Evolutionary conservation across 2,797 vertebrate genomes (phyloP), one percentile per base, ranked within the genome.

Genomic region (Labroides dimidiatus): DNA sequence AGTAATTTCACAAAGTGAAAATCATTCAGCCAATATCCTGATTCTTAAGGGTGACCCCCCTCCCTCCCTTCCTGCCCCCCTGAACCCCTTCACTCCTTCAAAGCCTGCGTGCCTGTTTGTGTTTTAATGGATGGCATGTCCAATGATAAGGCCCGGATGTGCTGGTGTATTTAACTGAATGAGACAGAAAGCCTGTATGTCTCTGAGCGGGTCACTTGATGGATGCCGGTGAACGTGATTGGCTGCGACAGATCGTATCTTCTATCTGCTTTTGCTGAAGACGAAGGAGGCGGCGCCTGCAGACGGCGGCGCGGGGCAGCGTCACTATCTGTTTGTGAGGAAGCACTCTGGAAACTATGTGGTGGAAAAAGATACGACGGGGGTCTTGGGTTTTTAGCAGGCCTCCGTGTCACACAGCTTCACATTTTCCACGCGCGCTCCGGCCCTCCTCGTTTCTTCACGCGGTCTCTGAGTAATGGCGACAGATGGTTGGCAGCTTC

Each of bases 401-500:
- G 63, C 69, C 19, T 76, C 72, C 43, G 21, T 54, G 66, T 39
- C 30, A 45, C 15, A 17, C 16, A 30, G 14, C 66, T 55, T 44
- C 45, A 64, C 51, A 45, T 53, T 69, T 51, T 56, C 55, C 44
- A 53, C 20, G 20, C 55, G 44, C 42, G 61, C 52, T 52, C 39
- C 21, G 49, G 72, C 71, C 56, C 51, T 80, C 66, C 58, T 56
- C 66, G 64, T 53, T 86, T 80, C 69, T 87, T 70, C 49, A 73
- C 76, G 81, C 75, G 75, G 84, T 63, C 71, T 80, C 78, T 87
- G 82, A 90, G 86, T 91, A 90, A 91, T 89, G 80, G 80, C 80
- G 87, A 88, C 91, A 92, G 92, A 93, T 91, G 90, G 90, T 85
- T 82, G 76, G 84, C 81, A 84, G 87, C 78, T 87, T 87, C 87